Evolutionary conservation across 1,140 invertebrate species (phyloP).

Genomic region (Pseudobourletiella spinata): DNA sequence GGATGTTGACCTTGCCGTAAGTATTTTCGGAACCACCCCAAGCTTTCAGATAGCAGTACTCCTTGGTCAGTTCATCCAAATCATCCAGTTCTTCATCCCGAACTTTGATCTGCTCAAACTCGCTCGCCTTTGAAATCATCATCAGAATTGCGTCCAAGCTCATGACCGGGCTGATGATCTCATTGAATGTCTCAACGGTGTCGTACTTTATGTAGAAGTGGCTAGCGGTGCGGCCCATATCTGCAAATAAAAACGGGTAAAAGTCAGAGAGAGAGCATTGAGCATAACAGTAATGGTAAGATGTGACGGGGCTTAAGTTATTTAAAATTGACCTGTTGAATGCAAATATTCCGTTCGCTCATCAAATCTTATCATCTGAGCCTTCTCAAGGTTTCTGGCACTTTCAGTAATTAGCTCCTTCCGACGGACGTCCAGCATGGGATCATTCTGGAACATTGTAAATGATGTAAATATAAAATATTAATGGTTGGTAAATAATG

Average conservation of each 20-base stretch:
- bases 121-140: conserved; percentile 82
- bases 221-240: conserved; percentile 90
- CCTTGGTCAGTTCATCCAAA: conserved; percentile 60
- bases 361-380: conserved; percentile 89
- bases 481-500: not conserved
- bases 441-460: conserved; percentile 55
- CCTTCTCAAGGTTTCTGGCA: conserved; percentile 78
- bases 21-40: conserved; percentile 77
- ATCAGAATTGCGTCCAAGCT: conserved; percentile 74
- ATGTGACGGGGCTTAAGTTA: too few relatives aligned
- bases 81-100: conserved; percentile 91
- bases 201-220: conserved; percentile 98
- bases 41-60: conserved; percentile 65
- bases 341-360: conserved; percentile 69
- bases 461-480: conserved; percentile 5
- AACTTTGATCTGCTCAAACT: conserved; percentile 94
- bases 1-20: conserved; percentile 93
- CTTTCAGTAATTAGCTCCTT: conserved; percentile 66
- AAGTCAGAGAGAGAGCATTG: too few relatives aligned
- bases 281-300: too few relatives aligned
- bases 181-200: conserved; percentile 83
- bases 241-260: too few relatives aligned
- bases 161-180: conserved; percentile 67
- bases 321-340: conserved; percentile 61
- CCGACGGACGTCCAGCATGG: conserved; percentile 59